A percentile compares a stretch with the other conserved stretches of the same genome.
Conservation (phyloP, 2,113 vertebrate genomes). For the Nycticebus coucang region DNA sequence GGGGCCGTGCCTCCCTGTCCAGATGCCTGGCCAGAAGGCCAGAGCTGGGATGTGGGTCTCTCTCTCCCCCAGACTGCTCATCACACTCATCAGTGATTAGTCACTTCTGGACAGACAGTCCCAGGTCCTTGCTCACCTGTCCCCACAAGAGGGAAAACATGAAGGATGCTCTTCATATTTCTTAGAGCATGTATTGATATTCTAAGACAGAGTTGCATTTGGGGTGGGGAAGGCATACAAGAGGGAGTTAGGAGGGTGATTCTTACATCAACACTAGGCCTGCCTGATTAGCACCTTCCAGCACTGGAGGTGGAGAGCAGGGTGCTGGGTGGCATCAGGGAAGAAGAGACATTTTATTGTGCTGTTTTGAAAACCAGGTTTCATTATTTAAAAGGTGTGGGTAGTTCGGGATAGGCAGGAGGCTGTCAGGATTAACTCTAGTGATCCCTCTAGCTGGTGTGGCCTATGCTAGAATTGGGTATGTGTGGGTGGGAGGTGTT, state of each 20-base stretch:
- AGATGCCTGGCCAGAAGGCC: neutral
- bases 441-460: neutral
- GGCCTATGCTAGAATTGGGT: neutral
- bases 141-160: neutral
- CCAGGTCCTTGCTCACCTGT: neutral
- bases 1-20: neutral
- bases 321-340: neutral
- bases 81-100: neutral
- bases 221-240: neutral
- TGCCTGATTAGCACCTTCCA: slow-evolving; percentile 33
- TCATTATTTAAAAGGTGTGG: slow-evolving; percentile 53
- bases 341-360: neutral
- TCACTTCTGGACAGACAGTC: neutral
- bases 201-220: slow-evolving; percentile 18
- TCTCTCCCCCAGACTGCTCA: neutral
- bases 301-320: neutral
- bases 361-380: slow-evolving; percentile 26
- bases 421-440: slow-evolving; percentile 15
- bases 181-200: neutral
- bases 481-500: neutral
- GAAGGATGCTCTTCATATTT: neutral
- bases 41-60: neutral
- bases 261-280: slow-evolving; percentile 3
- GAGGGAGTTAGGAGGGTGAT: neutral
- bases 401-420: neutral